Evolutionary conservation across 2,797 vertebrate species (phyloP), one percentile per base, ranked within the genome.

Genomic region (Pseudotriccus pelzelni): DNA sequence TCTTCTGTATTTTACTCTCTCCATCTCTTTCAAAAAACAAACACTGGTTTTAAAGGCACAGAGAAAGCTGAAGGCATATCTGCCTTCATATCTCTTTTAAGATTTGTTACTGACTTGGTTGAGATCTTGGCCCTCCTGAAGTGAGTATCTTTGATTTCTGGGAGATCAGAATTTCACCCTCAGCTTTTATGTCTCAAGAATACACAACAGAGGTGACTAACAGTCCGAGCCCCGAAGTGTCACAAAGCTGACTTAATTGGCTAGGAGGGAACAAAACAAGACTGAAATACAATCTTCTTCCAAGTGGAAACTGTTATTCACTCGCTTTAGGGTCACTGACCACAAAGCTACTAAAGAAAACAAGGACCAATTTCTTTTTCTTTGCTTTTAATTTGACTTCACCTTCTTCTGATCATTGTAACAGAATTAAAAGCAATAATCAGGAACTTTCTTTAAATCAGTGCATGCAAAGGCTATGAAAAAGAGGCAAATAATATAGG

Each of bases 241-340:
- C 85, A 96, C 60, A 64, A 78, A 93, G 87, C 80, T 90, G 87
- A 93, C 77, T 94, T 96, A 94, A 94, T 58, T 90, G 90, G 74
- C 43, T 73, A 89, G 89, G 83, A 97, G 73, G 89, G 62, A 96
- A 94, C 82, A 96, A 94, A 95, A 89, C 85, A 87, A 74, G 67
- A 74, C 63, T 47, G 89, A 95, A 96, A 95, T 28, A 87, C 62
- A 75, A 91, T 91, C 92, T 83, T 94, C 46, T 85, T 60, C 85
- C 74, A 89, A 92, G 91, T 94, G 89, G 91, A 96, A 96, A 91
- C 37, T 68, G 59, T 92, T 94, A 68, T 88, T 95, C 87, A 75
- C 41, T 83, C 60, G 37, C 44, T 82, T 91, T 74, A 94, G 89
- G 96, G 83, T 96, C 93, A 96, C 46, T 94, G 91, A 88, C 74